Evolutionary conservation across 2,888 invertebrate genomes (phyloP), one percentile per base, ranked within the genome.

Genomic region (Phragmatobia fuliginosa): DNA sequence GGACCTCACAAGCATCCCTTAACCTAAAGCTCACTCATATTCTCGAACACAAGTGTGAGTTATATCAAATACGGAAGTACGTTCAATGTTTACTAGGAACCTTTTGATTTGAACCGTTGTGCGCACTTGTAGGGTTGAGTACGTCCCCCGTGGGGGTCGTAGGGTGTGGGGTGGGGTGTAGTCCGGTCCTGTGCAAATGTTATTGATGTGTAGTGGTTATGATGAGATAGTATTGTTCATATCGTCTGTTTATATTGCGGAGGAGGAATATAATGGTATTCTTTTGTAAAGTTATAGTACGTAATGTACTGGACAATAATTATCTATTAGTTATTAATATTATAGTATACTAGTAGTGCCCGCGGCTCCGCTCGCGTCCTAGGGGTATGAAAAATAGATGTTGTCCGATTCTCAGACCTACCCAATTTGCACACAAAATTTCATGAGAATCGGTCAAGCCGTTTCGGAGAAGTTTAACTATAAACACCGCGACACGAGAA

Each of bases 101-200:
- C 86, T 87, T 88, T 86, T 87, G 85, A 86, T 88, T 87, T 86
- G 84, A 85, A 86, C 88, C 85, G 87, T 87, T 88, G 90, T 86
- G 87, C 88, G 87, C 88, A 88, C 87, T 87, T 83, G 81, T 73
- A 79, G 79, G 74, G 78, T 70, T 67, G 68, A 65, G 58, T 61
- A 59, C 74, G 16, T 70, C 74, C 69, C 74, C 71, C 67, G 11
- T 32, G 70, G 80, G 72, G 68, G 66, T 52, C 31, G 33, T 33
- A 65, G 67, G 63, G 73, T 32, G 74, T 71, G 75, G 68, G 60
- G 70, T 65, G 70, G 68, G 82, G 71, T 73, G 72, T 67, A 62
- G 80, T 78, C 80, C 81, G 82, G 83, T 81, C 81, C 85, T 88
- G 86, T 88, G 88, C 90, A 88, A 89, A 88, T 88, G 88, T 88